Evolutionary conservation across 2,888 invertebrate species (phyloP), one percentile per base, ranked within the genome.

Genomic region (Smittia aterrima): DNA sequence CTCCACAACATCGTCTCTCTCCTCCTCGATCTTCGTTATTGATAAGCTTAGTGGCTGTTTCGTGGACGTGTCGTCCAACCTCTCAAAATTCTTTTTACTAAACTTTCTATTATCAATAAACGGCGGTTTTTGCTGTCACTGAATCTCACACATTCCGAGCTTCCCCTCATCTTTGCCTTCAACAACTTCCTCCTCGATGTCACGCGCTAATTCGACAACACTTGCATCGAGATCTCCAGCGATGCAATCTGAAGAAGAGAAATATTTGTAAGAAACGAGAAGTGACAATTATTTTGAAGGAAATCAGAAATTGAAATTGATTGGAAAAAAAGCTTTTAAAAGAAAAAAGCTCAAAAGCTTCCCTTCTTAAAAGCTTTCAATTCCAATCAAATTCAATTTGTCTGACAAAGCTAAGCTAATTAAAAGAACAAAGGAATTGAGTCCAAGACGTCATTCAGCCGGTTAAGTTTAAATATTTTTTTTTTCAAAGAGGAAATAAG

Each of bases 71-170:
- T 74, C 66, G 20, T 66, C 47, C 24, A 74, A 27, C 9, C 66
- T 62, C 16, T 32, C 64, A 22, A 47, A 41, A 24, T 64, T 64
- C 41, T 64, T 74, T 47, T 66, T 74, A 24, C 22, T 66, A 64
- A 73, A 73, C 41, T 74, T 72, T 67, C 67, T 3, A 67, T 3
- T 11, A 9, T 67, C 40, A 27, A 11, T 7, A 58, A 22, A 9
- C 25, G 24, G 66, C n/a, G 41, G 38, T 13, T 38, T 41, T 66
- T 74, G 66, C 62, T 86, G 88, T 90, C 89, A 90, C 88, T 90
- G 90, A 84, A 90, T 89, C 84, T 88, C 88, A 83, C 90, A 90
- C 82, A 90, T 90, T 66, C 88, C 88, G 81, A 89, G 83, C 83
- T 89, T 89, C 80, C 88, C 87, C 80, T 85, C 85, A 78, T 89